Evolutionary conservation across 2,888 invertebrate species (phyloP).

Genomic region (Cheilosia variabilis): DNA sequence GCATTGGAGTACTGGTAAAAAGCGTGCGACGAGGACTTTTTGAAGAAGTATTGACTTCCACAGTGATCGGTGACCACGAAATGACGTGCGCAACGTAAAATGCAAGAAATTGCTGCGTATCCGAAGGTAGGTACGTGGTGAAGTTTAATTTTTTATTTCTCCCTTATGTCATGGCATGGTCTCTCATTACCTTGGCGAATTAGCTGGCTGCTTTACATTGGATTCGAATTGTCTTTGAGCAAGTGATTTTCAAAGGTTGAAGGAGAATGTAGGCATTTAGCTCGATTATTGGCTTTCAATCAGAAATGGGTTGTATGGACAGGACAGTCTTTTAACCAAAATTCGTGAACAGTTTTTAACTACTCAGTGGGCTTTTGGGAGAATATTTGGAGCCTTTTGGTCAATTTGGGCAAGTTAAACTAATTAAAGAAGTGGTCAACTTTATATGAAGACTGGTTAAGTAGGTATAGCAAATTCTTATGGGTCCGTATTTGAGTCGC

Average conservation of each 20-base stretch:
- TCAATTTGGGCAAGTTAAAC: no score
- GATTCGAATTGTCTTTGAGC: neutral
- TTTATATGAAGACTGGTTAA: no score
- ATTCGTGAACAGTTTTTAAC: no score
- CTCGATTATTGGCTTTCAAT: no score
- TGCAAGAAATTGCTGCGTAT: constrained; percentile 69
- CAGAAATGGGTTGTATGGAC: neutral
- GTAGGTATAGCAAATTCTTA: no score
- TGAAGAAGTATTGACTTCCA: constrained; percentile 71
- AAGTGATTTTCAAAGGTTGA: neutral
- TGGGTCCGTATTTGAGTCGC: no score
- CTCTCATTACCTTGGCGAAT: constrained; percentile 49
- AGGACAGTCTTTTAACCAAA: neutral
- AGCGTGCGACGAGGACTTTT: constrained; percentile 70
- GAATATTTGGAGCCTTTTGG: no score
- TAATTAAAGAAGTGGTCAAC: no score
- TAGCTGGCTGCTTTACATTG: constrained; percentile 37
- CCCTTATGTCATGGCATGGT: constrained; percentile 11
- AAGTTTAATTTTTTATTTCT: constrained; percentile 29
- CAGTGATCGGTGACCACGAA: constrained; percentile 74
- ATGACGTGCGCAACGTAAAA: constrained; percentile 73
- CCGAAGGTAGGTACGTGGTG: constrained; percentile 40
- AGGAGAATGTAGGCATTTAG: no score
- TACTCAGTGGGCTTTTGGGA: no score
- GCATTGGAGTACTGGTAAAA: constrained; percentile 59